These are phyloP conservation scores for Nomada fucata DNA, from an alignment of 2,888 invertebrate genomes.

Conservation along the genomic window DNA sequence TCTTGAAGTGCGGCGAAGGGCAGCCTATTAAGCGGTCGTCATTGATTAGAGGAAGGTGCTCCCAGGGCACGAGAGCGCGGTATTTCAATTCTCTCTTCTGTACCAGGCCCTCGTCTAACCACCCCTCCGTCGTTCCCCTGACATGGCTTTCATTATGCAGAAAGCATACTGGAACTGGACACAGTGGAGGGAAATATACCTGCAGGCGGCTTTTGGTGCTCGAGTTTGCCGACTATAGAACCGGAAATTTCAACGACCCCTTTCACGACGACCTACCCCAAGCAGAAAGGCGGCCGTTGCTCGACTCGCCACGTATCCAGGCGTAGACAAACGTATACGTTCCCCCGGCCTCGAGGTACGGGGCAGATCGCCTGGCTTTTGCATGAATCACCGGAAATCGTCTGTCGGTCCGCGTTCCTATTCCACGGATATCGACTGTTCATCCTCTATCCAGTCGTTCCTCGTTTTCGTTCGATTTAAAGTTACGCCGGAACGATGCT, in stretches of 20 bases:
- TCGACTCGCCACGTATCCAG: constrained; percentile 54
- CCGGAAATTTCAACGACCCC: constrained; percentile 67
- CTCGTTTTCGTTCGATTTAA: constrained; percentile 7
- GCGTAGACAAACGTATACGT: constrained; percentile 9
- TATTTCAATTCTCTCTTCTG: constrained; percentile 43
- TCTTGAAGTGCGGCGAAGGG: constrained; percentile 11
- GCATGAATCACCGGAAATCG: constrained; percentile 58
- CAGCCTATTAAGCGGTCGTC: constrained; percentile 43
- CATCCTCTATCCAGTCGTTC: background rate
- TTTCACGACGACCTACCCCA: constrained; percentile 66
- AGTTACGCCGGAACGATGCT: background rate
- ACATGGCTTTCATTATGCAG: constrained; percentile 54
- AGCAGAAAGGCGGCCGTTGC: constrained; percentile 62
- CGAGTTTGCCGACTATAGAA: constrained; percentile 63
- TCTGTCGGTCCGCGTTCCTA: background rate
- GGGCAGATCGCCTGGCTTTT: constrained; percentile 33
- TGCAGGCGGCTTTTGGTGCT: constrained; percentile 58
- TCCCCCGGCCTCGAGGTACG: constrained; percentile 1
- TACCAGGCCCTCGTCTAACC: background rate
- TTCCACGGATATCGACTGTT: constrained; percentile 34
- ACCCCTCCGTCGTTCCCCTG: no score
- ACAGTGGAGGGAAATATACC: constrained; percentile 53
- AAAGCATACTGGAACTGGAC: constrained; percentile 61
- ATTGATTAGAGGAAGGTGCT: constrained; percentile 47
- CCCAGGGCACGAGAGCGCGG: constrained; percentile 22